phyloP scores from a whole-genome alignment of 2,797 vertebrate genomes.

The Pangasius krempfi region DNA sequence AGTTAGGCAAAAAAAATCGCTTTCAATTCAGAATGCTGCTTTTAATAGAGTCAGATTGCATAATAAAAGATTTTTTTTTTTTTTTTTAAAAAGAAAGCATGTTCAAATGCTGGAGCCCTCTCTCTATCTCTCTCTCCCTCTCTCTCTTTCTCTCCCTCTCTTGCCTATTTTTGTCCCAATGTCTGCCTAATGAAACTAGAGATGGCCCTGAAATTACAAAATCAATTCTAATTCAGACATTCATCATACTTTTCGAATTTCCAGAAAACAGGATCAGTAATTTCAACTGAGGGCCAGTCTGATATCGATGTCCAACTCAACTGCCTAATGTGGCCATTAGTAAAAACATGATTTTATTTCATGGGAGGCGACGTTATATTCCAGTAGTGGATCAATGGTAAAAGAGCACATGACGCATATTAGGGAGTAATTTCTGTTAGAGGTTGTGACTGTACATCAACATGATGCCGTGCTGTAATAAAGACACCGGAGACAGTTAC shows the following conservation, averaged over 20 bases:
- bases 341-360: constrained; percentile 45
- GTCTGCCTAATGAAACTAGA: constrained; percentile 75
- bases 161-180: constrained; percentile 73
- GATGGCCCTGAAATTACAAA: constrained; percentile 76
- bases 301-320: constrained; percentile 69
- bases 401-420: background rate
- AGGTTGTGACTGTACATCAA: background rate
- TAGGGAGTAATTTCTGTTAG: constrained; percentile 4
- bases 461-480: background rate
- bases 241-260: constrained; percentile 77
- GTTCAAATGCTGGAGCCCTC: constrained; percentile 57
- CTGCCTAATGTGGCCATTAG: constrained; percentile 56
- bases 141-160: constrained; percentile 41
- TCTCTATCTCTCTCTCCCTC: constrained; percentile 20
- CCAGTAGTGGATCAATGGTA: constrained; percentile 25
- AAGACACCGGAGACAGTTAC: background rate
- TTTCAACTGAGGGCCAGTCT: constrained; percentile 59
- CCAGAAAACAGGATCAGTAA: constrained; percentile 68
- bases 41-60: constrained; percentile 63
- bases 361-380: constrained; percentile 5
- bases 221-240: constrained; percentile 81
- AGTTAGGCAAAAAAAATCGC: constrained; percentile 49
- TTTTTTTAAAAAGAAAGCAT: constrained; percentile 41
- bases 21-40: constrained; percentile 58
- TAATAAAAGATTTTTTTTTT: constrained; percentile 54